Evolutionary conservation across 2,797 vertebrate genomes (phyloP), one percentile per base, ranked within the genome.

Genomic region (Helarctos malayanus): DNA sequence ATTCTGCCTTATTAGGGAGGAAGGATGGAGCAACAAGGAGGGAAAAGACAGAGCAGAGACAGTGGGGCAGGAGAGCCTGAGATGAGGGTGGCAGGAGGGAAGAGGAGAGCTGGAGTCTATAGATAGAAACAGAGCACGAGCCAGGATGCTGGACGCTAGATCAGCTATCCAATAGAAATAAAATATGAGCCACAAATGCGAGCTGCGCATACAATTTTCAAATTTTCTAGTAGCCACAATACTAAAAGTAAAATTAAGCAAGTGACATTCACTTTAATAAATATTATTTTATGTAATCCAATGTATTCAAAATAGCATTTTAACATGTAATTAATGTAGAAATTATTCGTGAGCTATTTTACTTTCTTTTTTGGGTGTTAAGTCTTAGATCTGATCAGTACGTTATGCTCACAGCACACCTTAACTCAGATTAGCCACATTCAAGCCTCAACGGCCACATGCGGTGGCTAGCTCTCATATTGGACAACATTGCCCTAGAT

Each of bases 381-480:
- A 94, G 57, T 38, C 88, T 88, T 15, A 75, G 65, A 69, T 25
- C 71, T 27, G 8, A 11, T 47, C 38, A 14, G 57, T 45, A 8
- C 10, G 57, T 76, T 63, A n/a, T 21, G 54, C 32, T 69, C 27
- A 41, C 0, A 41, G 4, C 32, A 68, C 65, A 23, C 25, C 68
- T 65, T 76, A 23, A 0, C 35, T 54, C 8, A 0, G 19, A 86
- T 65, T 15, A 29, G 78, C 35, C n/a, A 41, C n/a, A 12, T 11
- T 47, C 25, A 19, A 19, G 89, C 29, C 41, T 73, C 25, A 0
- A 7, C 0, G n/a, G 54, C 35, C 18, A 32, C 29, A 0, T 27
- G n/a, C 14, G 1, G 18, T 2, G 4, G 80, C 29, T 0, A 19
- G 21, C 78, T 68, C 18, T n/a, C 0, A 0, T 23, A 15, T 7